Percentiles rank a stretch among this genome's conserved stretches.
Evolutionary conservation across 2,113 vertebrate species (phyloP).

Genomic region (Cygnus buccinator): DNA sequence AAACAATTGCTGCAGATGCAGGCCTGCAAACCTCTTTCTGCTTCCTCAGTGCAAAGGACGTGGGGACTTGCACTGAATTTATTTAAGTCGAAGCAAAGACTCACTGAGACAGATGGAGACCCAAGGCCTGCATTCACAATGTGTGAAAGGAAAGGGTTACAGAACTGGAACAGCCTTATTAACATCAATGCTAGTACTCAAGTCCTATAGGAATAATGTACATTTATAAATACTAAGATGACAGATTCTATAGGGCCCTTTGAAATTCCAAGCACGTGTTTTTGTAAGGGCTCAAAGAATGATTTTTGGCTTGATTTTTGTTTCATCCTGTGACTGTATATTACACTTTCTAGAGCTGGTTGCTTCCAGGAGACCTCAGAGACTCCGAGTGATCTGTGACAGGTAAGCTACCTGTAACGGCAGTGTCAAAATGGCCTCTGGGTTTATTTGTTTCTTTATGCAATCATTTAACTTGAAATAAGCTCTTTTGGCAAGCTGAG

Average conservation of each 20-base stretch:
- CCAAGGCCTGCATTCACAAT: neutral
- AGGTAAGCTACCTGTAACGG: slow-evolving; percentile 76
- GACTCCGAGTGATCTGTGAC: slow-evolving; percentile 82
- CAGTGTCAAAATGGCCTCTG: slow-evolving; percentile 28
- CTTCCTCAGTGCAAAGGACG: neutral
- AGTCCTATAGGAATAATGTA: slow-evolving; percentile 49
- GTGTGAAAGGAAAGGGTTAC: slow-evolving; percentile 21
- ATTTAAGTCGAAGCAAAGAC: neutral
- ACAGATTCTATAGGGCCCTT: slow-evolving; percentile 50
- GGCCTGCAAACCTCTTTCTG: neutral
- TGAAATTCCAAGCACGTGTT: slow-evolving; percentile 39
- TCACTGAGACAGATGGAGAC: neutral
- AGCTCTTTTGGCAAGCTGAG: slow-evolving; percentile 54
- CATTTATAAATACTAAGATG: slow-evolving; percentile 46
- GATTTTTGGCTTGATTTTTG: slow-evolving; percentile 42
- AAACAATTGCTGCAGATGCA: neutral
- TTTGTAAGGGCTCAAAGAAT: slow-evolving; percentile 28
- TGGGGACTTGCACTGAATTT: neutral
- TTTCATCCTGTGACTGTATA: slow-evolving; percentile 50
- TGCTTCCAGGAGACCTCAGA: slow-evolving; percentile 74
- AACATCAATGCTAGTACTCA: slow-evolving; percentile 16
- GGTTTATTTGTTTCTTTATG: slow-evolving; percentile 65
- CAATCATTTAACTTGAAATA: slow-evolving; percentile 70
- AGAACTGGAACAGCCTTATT: slow-evolving; percentile 24
- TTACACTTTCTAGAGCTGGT: slow-evolving; percentile 78